Evolutionary conservation across 2,888 invertebrate genomes (phyloP).

Genomic region (Rhagophthalmus giganteus): DNA sequence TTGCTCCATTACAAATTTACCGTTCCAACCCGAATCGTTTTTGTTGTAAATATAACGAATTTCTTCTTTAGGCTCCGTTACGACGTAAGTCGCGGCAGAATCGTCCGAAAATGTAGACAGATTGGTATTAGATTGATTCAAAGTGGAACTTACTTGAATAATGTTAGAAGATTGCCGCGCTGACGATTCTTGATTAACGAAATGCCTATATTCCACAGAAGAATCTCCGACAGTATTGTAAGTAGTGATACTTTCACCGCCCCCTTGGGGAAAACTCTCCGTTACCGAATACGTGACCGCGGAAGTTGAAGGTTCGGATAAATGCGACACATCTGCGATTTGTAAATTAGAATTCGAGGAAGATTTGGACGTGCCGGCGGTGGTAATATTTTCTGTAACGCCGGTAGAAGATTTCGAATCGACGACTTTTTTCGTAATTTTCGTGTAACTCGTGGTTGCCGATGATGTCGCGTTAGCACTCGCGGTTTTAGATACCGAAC

Average conservation of each 20-base stretch:
- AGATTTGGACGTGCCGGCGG: slow-evolving; percentile 46
- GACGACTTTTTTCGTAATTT: slow-evolving; percentile 37
- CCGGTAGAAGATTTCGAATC: slow-evolving; percentile 10
- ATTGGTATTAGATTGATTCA: slow-evolving; percentile 50
- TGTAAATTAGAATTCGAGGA: slow-evolving; percentile 51
- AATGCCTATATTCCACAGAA: slow-evolving; percentile 52
- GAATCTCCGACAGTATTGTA: slow-evolving; percentile 48
- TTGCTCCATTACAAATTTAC: slow-evolving; percentile 55
- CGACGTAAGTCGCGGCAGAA: slow-evolving; percentile 51
- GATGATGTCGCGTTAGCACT: slow-evolving; percentile 35
- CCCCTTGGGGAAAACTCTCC: slow-evolving; percentile 49
- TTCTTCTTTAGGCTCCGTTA: slow-evolving; percentile 54
- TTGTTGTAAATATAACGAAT: slow-evolving; percentile 47
- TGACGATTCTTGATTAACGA: slow-evolving; percentile 45
- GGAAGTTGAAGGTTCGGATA: slow-evolving; percentile 46
- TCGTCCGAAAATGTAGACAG: slow-evolving; percentile 42
- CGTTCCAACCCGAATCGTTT: slow-evolving; percentile 58
- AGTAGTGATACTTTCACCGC: slow-evolving; percentile 53
- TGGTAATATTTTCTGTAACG: slow-evolving; percentile 2
- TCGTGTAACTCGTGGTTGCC: slow-evolving; percentile 35
- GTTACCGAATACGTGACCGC: slow-evolving; percentile 51
- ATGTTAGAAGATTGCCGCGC: slow-evolving; percentile 43
- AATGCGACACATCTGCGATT: slow-evolving; percentile 53
- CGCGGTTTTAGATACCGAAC: slow-evolving; percentile 29
- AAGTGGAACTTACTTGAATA: slow-evolving; percentile 50